These are phyloP conservation scores for Ecdyonurus torrentis DNA, from an alignment of 2,888 invertebrate genomes.

Conservation along the genomic window DNA sequence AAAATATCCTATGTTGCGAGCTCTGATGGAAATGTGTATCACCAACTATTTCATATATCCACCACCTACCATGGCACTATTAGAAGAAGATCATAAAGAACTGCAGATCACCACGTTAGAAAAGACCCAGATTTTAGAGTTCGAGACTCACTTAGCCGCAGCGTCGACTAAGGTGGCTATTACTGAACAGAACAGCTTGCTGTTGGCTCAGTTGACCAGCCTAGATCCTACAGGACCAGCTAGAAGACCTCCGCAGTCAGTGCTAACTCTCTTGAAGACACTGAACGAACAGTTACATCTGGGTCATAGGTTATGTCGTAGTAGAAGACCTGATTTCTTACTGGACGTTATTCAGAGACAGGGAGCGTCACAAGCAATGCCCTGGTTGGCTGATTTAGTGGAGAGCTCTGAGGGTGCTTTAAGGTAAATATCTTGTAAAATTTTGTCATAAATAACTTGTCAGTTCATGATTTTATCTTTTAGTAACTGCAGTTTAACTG, in stretches of 20 bases:
- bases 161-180: slow-evolving; percentile 75
- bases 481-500: too few species aligned
- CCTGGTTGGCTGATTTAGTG: slow-evolving; percentile 89
- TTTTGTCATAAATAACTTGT: too few species aligned
- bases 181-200: slow-evolving; percentile 72
- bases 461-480: too few species aligned
- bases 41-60: slow-evolving; percentile 67
- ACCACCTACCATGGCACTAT: slow-evolving; percentile 45
- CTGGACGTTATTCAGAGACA: slow-evolving; percentile 78
- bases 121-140: slow-evolving; percentile 64
- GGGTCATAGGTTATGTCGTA: slow-evolving; percentile 75
- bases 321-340: slow-evolving; percentile 79
- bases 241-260: slow-evolving; percentile 55
- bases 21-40: slow-evolving; percentile 92
- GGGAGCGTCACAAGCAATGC: slow-evolving; percentile 84
- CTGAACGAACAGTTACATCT: slow-evolving; percentile 64
- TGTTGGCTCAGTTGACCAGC: slow-evolving; percentile 56
- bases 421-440: too few species aligned
- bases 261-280: slow-evolving; percentile 62
- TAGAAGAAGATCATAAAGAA: slow-evolving; percentile 44
- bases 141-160: slow-evolving; percentile 84
- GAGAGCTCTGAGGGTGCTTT: slow-evolving; percentile 79
- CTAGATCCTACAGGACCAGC: slow-evolving; percentile 74
- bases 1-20: slow-evolving; percentile 75
- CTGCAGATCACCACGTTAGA: slow-evolving; percentile 51